Percentiles rank a stretch among this genome's conserved stretches.
Evolutionary conservation across 2,113 vertebrate species (phyloP).

Genomic region (Lepidothrix coronata): DNA sequence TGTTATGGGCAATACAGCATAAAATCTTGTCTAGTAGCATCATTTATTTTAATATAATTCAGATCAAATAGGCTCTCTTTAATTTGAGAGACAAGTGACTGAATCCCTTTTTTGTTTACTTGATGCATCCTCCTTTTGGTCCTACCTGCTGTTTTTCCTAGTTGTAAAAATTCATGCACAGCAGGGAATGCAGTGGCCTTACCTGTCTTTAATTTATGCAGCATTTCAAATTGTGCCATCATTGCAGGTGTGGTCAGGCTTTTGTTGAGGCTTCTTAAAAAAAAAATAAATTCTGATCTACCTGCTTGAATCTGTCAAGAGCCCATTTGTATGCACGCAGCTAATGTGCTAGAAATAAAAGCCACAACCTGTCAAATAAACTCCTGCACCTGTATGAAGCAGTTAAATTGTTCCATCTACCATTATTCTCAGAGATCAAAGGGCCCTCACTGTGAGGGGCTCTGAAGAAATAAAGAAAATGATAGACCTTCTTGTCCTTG

Average conservation of each 20-base stretch:
- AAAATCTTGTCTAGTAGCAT: not conserved
- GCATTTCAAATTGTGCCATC: slow-evolving; percentile 58
- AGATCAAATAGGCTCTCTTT: not conserved
- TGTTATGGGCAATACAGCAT: not conserved
- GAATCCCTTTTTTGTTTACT: slow-evolving; percentile 57
- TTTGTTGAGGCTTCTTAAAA: slow-evolving; percentile 59
- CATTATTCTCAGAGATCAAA: slow-evolving; percentile 80
- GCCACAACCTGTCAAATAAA: slow-evolving; percentile 76
- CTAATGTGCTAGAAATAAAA: slow-evolving; percentile 81
- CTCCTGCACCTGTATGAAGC: slow-evolving; percentile 79
- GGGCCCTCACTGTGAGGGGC: slow-evolving; percentile 69
- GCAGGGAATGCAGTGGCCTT: slow-evolving; percentile 44
- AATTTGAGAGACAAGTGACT: slow-evolving; percentile 23
- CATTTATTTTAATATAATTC: slow-evolving; percentile 41
- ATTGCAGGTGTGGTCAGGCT: slow-evolving; percentile 71
- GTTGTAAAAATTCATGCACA: slow-evolving; percentile 35
- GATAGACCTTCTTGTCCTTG: slow-evolving; percentile 74
- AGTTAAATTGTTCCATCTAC: slow-evolving; percentile 78
- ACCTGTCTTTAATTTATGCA: slow-evolving; percentile 72
- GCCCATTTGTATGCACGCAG: slow-evolving; percentile 71
- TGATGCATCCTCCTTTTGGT: not conserved
- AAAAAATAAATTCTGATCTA: slow-evolving; percentile 60
- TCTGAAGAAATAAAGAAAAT: slow-evolving; percentile 71
- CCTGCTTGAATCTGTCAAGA: slow-evolving; percentile 77
- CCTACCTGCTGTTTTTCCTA: slow-evolving; percentile 4